Evolutionary conservation across 1,140 invertebrate genomes (phyloP).

Genomic region (Philaenus spumarius): DNA sequence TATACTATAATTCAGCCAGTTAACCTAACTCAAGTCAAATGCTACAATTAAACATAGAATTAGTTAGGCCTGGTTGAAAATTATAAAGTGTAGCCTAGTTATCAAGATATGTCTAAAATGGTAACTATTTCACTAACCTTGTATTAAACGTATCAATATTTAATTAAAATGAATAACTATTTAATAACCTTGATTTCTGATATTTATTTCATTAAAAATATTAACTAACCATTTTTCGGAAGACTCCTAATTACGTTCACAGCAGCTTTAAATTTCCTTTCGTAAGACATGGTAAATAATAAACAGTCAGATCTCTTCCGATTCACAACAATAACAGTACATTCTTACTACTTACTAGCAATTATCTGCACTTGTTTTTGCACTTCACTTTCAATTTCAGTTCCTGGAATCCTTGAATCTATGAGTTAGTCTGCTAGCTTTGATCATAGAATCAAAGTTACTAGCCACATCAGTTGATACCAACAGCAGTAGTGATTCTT

Average conservation of each 20-base stretch:
- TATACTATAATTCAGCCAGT: too few species aligned
- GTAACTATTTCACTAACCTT: not conserved
- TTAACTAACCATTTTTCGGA: constrained; percentile 74
- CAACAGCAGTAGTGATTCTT: too few species aligned
- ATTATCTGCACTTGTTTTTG: too few species aligned
- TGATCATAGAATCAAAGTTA: too few species aligned
- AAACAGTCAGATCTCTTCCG: too few species aligned
- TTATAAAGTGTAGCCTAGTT: not conserved
- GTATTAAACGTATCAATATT: not conserved
- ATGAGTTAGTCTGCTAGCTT: too few species aligned
- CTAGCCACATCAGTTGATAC: too few species aligned
- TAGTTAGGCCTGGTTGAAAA: not conserved
- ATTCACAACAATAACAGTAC: too few species aligned
- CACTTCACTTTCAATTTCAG: too few species aligned
- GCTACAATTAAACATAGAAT: not conserved
- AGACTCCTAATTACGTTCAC: constrained; percentile 81
- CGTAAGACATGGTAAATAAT: constrained; percentile 25
- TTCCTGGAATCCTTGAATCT: too few species aligned
- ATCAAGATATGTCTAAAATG: not conserved
- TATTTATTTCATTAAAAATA: constrained; percentile 1
- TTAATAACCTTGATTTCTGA: not conserved
- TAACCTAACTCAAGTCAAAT: too few species aligned
- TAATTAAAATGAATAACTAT: not conserved
- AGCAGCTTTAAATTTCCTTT: constrained; percentile 79
- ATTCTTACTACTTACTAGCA: too few species aligned